These are phyloP conservation scores for Beris morrisii DNA, from an alignment of 2,888 invertebrate genomes.

Conservation along the genomic window DNA sequence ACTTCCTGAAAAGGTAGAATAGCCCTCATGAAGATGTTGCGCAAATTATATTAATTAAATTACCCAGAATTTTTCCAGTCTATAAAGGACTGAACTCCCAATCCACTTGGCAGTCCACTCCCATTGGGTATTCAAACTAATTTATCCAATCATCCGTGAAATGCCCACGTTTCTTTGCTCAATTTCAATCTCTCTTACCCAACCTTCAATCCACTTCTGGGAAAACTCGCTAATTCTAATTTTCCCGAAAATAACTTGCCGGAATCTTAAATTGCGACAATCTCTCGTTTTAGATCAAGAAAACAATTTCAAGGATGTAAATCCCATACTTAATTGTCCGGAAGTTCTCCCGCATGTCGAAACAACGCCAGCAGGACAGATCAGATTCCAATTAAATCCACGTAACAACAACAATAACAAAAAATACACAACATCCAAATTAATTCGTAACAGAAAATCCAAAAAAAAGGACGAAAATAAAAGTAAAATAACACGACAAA, in stretches of 20 bases:
- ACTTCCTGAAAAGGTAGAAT: too few species aligned
- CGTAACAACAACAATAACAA: too few species aligned
- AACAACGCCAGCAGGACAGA: conserved; percentile 21
- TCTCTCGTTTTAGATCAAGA: conserved; percentile 7
- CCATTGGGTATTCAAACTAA: neutral
- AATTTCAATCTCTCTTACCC: conserved; percentile 14
- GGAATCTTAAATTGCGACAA: neutral
- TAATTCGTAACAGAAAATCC: conserved; percentile 13
- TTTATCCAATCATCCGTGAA: conserved; percentile 18
- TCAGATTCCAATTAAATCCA: conserved; percentile 26
- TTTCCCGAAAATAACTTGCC: neutral
- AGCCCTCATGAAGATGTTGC: too few species aligned
- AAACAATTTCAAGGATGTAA: conserved; percentile 21
- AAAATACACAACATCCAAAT: conserved; percentile 17
- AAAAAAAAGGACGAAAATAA: neutral
- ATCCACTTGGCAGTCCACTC: too few species aligned
- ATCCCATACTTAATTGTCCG: conserved; percentile 26
- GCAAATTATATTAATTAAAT: too few species aligned
- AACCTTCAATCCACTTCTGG: neutral
- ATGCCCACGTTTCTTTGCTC: conserved; percentile 9
- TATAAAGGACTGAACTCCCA: too few species aligned
- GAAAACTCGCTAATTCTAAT: conserved; percentile 6
- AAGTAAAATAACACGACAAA: neutral
- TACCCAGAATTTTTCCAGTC: too few species aligned
- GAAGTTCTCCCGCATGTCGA: conserved; percentile 9